These are phyloP conservation scores for Aegotheles bennettii DNA, from an alignment of 2,113 vertebrate genomes.

Conservation along the genomic window DNA sequence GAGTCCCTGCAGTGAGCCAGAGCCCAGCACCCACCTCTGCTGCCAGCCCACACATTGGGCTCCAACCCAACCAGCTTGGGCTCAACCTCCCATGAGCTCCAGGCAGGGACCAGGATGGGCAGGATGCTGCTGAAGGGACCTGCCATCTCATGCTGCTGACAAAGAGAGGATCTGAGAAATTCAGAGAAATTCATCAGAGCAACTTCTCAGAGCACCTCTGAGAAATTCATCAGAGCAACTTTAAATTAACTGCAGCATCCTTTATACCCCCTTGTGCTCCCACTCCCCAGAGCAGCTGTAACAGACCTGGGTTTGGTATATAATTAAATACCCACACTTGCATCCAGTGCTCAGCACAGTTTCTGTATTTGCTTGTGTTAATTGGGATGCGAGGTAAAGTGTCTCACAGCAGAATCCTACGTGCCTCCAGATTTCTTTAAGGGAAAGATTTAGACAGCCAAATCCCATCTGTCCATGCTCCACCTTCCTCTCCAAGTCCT, in stretches of 20 bases:
- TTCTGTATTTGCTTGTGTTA: conserved; percentile 35
- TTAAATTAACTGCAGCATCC: not conserved
- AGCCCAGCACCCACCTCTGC: not conserved
- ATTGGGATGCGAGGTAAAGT: conserved; percentile 46
- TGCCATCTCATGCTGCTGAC: not conserved
- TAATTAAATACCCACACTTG: conserved; percentile 59
- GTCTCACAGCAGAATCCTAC: not conserved
- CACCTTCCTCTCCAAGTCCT: not conserved
- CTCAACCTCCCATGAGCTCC: not conserved
- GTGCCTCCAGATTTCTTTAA: not conserved
- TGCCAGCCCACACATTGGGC: not conserved
- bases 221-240: too few species aligned
- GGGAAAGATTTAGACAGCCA: not conserved
- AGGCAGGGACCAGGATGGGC: too few species aligned
- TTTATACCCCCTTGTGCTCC: not conserved
- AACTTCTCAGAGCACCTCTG: too few species aligned
- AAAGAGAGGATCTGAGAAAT: not conserved
- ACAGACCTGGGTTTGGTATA: conserved; percentile 1
- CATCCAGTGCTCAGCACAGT: conserved; percentile 19
- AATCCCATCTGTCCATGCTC: not conserved
- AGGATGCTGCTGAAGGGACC: too few species aligned
- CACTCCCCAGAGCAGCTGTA: not conserved
- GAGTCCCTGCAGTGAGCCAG: too few species aligned
- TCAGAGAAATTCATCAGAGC: too few species aligned
- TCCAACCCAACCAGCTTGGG: not conserved